A percentile compares a stretch with the other conserved stretches of the same genome.
Conservation (phyloP, 2,888 invertebrate species). For the Epistrophella euchroma region DNA sequence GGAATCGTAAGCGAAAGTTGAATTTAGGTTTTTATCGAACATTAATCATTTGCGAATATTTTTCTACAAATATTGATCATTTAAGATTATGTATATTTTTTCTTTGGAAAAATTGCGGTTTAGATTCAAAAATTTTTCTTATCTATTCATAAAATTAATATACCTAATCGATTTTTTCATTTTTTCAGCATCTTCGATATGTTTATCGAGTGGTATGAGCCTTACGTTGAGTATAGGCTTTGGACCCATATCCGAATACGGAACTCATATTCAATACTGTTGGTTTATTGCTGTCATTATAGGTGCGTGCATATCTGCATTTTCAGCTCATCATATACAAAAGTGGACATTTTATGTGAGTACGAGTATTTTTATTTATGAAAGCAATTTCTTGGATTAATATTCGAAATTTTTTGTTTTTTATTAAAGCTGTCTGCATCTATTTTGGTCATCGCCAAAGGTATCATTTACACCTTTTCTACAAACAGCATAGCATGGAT, state of each 20-base stretch:
- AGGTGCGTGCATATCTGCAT: conserved; percentile 2
- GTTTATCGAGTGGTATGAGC: neutral
- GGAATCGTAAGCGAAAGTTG: too few relatives aligned
- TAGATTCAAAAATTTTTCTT: too few relatives aligned
- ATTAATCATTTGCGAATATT: too few relatives aligned
- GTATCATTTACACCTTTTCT: conserved; percentile 77
- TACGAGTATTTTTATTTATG: neutral
- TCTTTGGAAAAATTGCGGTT: too few relatives aligned
- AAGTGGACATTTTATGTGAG: conserved; percentile 8
- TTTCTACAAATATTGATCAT: too few relatives aligned
- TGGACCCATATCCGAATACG: neutral
- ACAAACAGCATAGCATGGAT: conserved; percentile 73
- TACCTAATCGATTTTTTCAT: neutral
- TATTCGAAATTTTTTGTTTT: neutral
- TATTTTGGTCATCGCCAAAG: conserved; percentile 76
- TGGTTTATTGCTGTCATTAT: conserved; percentile 31
- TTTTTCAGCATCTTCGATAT: conserved; percentile 3
- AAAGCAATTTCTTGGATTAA: neutral
- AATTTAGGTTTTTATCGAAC: too few relatives aligned
- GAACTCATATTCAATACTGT: conserved; percentile 20
- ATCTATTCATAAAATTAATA: too few relatives aligned
- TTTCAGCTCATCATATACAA: neutral
- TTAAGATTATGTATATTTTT: too few relatives aligned
- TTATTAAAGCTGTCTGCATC: conserved; percentile 21
- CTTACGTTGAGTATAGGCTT: neutral